phyloP scores from a whole-genome alignment of 2,888 invertebrate species.

The Belgica antarctica region DNA sequence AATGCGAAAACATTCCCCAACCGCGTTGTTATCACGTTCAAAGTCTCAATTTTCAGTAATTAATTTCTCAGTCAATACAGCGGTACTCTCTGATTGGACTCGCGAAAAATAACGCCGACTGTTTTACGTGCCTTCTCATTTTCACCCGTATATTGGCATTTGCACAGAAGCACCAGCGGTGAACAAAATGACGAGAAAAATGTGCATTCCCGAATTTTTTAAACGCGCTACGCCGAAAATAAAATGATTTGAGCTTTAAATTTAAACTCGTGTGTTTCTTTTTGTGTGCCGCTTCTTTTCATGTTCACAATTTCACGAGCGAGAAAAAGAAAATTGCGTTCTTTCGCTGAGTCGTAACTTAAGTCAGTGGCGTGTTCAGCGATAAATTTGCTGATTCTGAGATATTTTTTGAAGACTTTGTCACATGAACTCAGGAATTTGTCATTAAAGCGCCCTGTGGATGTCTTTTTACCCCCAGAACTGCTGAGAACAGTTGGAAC shows the following conservation, averaged over 20 bases:
- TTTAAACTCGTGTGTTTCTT: constrained; percentile 16
- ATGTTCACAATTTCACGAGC: not conserved
- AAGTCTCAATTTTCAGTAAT: not conserved
- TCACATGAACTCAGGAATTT: too few species aligned
- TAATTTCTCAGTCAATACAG: constrained; percentile 9
- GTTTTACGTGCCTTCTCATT: not conserved
- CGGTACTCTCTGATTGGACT: not conserved
- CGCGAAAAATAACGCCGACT: not conserved
- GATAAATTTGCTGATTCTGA: too few species aligned
- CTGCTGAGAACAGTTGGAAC: constrained; percentile 25
- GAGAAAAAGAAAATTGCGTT: constrained; percentile 19
- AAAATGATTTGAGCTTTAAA: constrained; percentile 16
- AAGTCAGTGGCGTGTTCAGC: constrained; percentile 1
- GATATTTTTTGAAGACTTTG: too few species aligned
- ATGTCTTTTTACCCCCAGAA: not conserved
- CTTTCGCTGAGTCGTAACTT: not conserved
- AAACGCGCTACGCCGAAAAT: constrained; percentile 22
- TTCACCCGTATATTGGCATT: constrained; percentile 3
- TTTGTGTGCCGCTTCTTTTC: constrained; percentile 16
- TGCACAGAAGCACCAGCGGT: not conserved
- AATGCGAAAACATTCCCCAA: not conserved
- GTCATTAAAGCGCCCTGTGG: too few species aligned
- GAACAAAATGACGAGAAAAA: not conserved
- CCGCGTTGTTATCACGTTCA: not conserved
- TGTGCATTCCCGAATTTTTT: constrained; percentile 20